These are phyloP conservation scores for Silurus aristotelis DNA, from an alignment of 2,797 vertebrate species.

Conservation along the genomic window DNA sequence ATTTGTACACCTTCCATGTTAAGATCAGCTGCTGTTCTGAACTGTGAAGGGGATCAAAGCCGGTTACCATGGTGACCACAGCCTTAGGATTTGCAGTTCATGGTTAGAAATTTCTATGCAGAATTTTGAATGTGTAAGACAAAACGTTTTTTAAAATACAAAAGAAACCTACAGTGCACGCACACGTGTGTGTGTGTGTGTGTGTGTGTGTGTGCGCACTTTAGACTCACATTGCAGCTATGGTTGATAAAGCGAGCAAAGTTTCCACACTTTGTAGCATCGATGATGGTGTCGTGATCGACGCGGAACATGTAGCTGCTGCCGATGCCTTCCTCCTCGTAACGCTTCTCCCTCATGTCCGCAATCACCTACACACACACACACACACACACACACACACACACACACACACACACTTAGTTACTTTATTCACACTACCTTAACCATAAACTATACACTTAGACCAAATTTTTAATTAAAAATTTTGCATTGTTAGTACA, in stretches of 20 bases:
- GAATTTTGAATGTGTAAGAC: background rate
- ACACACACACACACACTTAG: background rate
- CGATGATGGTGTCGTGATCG: conserved; percentile 97
- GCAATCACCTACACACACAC: conserved; percentile 84
- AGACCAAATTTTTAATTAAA: background rate
- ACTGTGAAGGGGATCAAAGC: background rate
- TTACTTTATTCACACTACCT: background rate
- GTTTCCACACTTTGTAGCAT: conserved; percentile 96
- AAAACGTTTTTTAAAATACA: background rate
- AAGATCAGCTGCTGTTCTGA: background rate
- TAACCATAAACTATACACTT: background rate
- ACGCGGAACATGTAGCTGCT: conserved; percentile 99
- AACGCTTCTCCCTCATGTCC: conserved; percentile 96
- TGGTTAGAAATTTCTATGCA: background rate
- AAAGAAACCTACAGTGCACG: background rate
- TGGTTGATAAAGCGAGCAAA: conserved; percentile 98
- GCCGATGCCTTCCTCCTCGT: conserved; percentile 94
- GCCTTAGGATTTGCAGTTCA: background rate
- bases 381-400: background rate
- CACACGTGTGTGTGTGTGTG: background rate
- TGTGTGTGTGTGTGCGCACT: background rate
- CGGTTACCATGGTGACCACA: conserved; percentile 6
- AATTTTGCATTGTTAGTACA: background rate
- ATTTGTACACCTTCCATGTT: background rate
- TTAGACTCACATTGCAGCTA: conserved; percentile 94